Evolutionary conservation across 2,797 vertebrate species (phyloP).

Genomic region (Malurus splendens): DNA sequence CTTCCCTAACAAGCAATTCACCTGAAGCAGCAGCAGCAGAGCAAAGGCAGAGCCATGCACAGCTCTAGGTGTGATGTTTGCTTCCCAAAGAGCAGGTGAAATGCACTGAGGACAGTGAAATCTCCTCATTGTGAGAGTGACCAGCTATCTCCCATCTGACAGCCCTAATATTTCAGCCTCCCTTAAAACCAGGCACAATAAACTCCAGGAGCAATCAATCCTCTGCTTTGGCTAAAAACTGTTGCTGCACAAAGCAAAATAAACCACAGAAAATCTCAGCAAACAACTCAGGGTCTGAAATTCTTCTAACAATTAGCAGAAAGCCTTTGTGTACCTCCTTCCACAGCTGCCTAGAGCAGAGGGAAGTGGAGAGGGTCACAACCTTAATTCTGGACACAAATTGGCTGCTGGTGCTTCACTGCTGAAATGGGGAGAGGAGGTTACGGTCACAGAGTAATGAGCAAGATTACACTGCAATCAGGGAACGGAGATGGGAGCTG

Average conservation of each 20-base stretch:
- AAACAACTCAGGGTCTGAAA: neutral
- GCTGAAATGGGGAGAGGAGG: neutral
- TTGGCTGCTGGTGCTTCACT: constrained; percentile 17
- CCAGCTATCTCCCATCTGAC: neutral
- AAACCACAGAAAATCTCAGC: neutral
- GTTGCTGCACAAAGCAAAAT: neutral
- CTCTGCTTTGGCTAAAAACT: neutral
- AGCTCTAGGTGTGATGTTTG: neutral
- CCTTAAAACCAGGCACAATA: neutral
- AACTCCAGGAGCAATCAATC: neutral
- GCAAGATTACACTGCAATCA: constrained; percentile 9
- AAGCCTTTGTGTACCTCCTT: neutral
- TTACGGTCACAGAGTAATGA: neutral
- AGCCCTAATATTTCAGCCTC: neutral
- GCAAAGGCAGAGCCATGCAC: neutral
- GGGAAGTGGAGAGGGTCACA: constrained; percentile 33
- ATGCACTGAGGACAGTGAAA: neutral
- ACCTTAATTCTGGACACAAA: constrained; percentile 50
- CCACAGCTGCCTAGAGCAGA: neutral
- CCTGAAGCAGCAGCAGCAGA: neutral
- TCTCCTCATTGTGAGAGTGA: neutral
- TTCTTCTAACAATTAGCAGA: constrained; percentile 7
- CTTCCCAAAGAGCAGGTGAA: neutral
- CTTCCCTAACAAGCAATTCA: neutral
- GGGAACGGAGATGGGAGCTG: neutral